Evolutionary conservation across 2,113 vertebrate genomes (phyloP).

Genomic region (Miniopterus natalensis): DNA sequence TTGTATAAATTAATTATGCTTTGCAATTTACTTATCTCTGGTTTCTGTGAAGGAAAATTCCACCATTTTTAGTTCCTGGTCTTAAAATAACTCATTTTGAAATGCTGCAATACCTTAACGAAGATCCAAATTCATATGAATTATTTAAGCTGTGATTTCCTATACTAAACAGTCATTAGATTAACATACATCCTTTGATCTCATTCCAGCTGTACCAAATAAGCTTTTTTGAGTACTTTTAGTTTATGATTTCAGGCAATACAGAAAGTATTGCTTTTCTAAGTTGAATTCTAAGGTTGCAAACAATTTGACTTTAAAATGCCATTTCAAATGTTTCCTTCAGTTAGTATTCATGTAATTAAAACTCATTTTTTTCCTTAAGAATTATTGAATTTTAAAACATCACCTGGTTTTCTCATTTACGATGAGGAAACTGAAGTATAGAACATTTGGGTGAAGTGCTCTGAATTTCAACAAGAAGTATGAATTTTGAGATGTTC

Average conservation of each 20-base stretch:
- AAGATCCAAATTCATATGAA: constrained; percentile 77
- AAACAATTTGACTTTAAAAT: constrained; percentile 80
- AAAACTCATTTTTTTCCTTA: constrained; percentile 4
- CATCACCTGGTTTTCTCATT: constrained; percentile 38
- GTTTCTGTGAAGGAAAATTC: constrained; percentile 59
- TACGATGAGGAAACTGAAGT: constrained; percentile 58
- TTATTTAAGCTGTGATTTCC: constrained; percentile 84
- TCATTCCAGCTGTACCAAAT: constrained; percentile 80
- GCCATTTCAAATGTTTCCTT: constrained; percentile 51
- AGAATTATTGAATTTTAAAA: constrained; percentile 70
- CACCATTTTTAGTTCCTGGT: constrained; percentile 74
- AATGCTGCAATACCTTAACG: constrained; percentile 75
- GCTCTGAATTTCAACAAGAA: constrained; percentile 27
- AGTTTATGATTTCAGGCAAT: constrained; percentile 75
- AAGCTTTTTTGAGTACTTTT: constrained; percentile 71
- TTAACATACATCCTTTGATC: constrained; percentile 78
- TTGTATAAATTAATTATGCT: constrained; percentile 62
- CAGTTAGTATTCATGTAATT: constrained; percentile 56
- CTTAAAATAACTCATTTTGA: constrained; percentile 77
- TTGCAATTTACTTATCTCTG: constrained; percentile 60
- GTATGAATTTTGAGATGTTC: neutral
- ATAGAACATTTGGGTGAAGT: neutral
- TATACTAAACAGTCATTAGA: constrained; percentile 82
- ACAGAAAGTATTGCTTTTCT: constrained; percentile 74
- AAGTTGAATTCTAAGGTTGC: constrained; percentile 70